Conservation (phyloP, 2,113 vertebrate species). For the Aegotheles bennettii region DNA sequence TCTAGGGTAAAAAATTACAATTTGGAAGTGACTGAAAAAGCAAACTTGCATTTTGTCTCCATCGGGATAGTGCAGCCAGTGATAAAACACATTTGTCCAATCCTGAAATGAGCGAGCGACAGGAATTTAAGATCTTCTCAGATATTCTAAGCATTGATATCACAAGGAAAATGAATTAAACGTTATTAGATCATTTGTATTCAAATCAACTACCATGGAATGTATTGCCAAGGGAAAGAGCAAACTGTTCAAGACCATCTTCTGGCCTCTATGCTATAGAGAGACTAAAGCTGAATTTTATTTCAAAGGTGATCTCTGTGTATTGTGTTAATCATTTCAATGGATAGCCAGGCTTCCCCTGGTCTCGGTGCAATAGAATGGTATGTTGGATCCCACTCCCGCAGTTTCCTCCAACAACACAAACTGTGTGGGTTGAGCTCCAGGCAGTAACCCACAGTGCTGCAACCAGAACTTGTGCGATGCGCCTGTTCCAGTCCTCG, state of each 20-base stretch:
- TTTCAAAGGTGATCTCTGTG: neutral
- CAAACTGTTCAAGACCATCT: neutral
- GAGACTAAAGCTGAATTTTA: neutral
- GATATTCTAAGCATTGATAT: neutral
- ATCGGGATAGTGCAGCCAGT: neutral
- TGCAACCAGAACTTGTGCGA: fast-evolving
- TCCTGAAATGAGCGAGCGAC: neutral
- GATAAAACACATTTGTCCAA: neutral
- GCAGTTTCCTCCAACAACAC: neutral
- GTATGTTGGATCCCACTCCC: neutral
- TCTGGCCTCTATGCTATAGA: neutral
- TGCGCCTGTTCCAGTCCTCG: neutral
- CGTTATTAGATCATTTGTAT: neutral
- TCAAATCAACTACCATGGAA: neutral
- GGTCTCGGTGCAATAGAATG: neutral
- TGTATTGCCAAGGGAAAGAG: neutral
- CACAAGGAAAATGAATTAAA: neutral
- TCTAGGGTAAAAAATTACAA: neutral
- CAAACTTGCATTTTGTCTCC: neutral
- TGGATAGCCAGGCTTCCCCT: neutral
- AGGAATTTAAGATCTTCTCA: neutral
- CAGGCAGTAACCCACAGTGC: neutral
- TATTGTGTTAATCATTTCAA: fast-evolving
- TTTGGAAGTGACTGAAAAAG: neutral
- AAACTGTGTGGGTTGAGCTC: neutral